phyloP scores from a whole-genome alignment of 1,140 invertebrate genomes.

The Luehdorfia chinensis region DNA sequence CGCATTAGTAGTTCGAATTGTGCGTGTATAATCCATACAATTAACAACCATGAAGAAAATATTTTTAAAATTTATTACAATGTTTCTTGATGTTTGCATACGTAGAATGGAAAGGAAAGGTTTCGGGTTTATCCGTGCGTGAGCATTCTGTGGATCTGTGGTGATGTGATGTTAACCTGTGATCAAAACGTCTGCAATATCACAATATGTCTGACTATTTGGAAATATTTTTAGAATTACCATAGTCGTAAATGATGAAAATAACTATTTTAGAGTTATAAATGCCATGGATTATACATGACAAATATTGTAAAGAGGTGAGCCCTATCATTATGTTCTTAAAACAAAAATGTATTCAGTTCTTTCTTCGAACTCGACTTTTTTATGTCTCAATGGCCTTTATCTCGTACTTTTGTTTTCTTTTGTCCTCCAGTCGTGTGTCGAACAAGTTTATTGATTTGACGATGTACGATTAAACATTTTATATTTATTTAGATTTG shows the following conservation, averaged over 20 bases:
- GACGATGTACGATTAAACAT: conserved; percentile 34
- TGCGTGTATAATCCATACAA: neutral
- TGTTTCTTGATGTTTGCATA: conserved; percentile 4
- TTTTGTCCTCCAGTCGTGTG: conserved; percentile 63
- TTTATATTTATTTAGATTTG: conserved; percentile 54
- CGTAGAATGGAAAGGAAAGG: conserved; percentile 44
- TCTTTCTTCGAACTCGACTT: conserved; percentile 60
- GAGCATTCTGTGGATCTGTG: conserved; percentile 35
- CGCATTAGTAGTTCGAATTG: conserved; percentile 6
- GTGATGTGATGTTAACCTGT: conserved; percentile 41
- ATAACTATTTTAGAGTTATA: conserved; percentile 43
- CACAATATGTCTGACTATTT: conserved; percentile 77
- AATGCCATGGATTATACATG: conserved; percentile 62
- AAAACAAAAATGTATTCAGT: conserved; percentile 41
- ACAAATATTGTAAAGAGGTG: conserved; percentile 53
- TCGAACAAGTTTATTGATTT: conserved; percentile 55
- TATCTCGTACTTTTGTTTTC: conserved; percentile 72
- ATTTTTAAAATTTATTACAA: neutral
- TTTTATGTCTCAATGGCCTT: conserved; percentile 75
- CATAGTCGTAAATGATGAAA: conserved; percentile 50
- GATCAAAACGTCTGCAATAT: conserved; percentile 74
- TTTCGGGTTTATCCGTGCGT: conserved; percentile 41
- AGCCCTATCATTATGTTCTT: conserved; percentile 31
- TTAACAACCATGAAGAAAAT: neutral
- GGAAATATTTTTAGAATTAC: conserved; percentile 74